These are phyloP conservation scores for Hyphantria cunea DNA, from an alignment of 1,140 invertebrate species.

Conservation along the genomic window DNA sequence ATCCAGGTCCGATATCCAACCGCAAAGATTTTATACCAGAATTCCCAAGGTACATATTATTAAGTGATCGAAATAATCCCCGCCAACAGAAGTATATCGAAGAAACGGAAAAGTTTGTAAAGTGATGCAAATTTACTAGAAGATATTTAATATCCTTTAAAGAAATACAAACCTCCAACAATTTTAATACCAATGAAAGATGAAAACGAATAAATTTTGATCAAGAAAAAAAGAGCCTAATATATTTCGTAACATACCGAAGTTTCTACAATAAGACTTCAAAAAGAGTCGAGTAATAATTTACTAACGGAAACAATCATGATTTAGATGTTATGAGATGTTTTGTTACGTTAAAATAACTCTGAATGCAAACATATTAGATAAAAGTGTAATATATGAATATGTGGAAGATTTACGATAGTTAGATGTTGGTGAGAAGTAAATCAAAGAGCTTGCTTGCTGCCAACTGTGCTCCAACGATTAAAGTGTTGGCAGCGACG, in stretches of 20 bases:
- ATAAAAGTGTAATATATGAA: conserved; percentile 48
- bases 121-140: too few species aligned
- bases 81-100: too few species aligned
- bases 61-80: too few species aligned
- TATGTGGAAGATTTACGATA: conserved; percentile 56
- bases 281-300: conserved; percentile 26
- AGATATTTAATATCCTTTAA: too few species aligned
- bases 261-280: conserved; percentile 3
- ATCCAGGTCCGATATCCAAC: too few species aligned
- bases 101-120: too few species aligned
- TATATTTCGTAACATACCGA: conserved; percentile 12
- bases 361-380: conserved; percentile 18
- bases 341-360: conserved; percentile 24
- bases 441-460: conserved; percentile 66
- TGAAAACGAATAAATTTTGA: background rate
- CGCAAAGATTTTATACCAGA: too few species aligned
- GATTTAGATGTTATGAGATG: conserved; percentile 26
- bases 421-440: conserved; percentile 71
- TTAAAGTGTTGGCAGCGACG: conserved; percentile 67
- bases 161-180: too few species aligned
- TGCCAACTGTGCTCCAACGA: conserved; percentile 63
- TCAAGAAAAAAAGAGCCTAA: conserved; percentile 5
- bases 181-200: too few species aligned
- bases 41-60: too few species aligned
- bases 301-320: conserved; percentile 18